A percentile compares a stretch with the other conserved stretches of the same genome.
Evolutionary conservation across 2,113 vertebrate genomes (phyloP).

Genomic region (Amphiprion percula): DNA sequence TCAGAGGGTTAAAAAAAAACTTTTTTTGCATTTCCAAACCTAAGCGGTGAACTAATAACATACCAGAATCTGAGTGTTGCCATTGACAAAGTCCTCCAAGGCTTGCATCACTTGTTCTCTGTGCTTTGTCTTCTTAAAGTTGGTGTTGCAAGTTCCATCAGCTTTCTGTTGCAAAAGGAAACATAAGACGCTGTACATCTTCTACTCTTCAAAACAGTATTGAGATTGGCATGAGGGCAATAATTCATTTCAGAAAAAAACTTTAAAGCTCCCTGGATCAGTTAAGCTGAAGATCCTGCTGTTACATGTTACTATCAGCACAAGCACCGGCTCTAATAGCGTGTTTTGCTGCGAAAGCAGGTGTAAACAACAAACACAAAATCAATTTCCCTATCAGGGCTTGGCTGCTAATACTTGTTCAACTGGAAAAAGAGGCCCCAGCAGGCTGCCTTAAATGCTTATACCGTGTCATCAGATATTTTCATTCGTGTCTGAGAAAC

Average conservation of each 20-base stretch:
- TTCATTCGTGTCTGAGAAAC: background rate
- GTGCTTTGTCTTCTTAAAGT: conserved; percentile 91
- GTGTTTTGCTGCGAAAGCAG: background rate
- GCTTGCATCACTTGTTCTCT: conserved; percentile 88
- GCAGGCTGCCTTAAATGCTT: background rate
- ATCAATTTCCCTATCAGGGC: background rate
- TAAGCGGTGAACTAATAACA: conserved; percentile 14
- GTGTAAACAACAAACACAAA: background rate
- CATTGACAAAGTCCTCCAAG: conserved; percentile 88
- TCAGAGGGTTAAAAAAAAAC: background rate
- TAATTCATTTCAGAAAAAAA: background rate
- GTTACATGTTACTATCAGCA: background rate
- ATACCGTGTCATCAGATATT: background rate
- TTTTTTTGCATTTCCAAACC: background rate
- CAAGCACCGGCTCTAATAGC: background rate
- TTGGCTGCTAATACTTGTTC: background rate
- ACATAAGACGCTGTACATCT: background rate
- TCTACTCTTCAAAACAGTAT: no score
- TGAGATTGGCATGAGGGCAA: background rate
- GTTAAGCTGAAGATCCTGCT: background rate
- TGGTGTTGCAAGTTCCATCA: conserved; percentile 90
- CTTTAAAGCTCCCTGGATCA: background rate
- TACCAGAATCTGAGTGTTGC: conserved; percentile 87
- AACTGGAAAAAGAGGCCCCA: conserved; percentile 19
- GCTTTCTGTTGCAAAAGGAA: conserved; percentile 82